Evolutionary conservation across 2,888 invertebrate genomes (phyloP), one percentile per base, ranked within the genome.

Genomic region (Clistopyga incitator): DNA sequence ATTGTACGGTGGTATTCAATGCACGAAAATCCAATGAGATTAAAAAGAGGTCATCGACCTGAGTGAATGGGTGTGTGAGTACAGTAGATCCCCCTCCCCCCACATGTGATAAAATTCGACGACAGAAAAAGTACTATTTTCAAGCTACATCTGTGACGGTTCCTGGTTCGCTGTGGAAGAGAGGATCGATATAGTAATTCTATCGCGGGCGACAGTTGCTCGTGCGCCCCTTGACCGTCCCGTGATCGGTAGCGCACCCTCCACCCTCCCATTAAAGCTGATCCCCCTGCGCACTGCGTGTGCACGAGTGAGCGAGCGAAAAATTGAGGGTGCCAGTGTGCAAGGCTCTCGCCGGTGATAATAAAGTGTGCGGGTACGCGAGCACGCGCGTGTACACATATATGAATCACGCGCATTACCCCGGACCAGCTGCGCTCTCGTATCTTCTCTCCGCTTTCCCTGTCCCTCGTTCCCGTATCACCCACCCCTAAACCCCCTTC

Each of bases 401-500:
- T 64, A 75, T 64, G 61, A 75, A 64, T 64, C 64, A 75, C 75
- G 64, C 50, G 75, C 23, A 45, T 64, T 64, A 64, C 42, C 64
- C 38, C 78, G 82, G 82, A 85, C 84, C 86, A 86, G 86, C 86
- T 86, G 86, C 85, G 81, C 78, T 70, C 52, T 83, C 85, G 68
- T 82, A 85, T 86, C 85, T 82, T 82, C 59, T 74, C 77, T 72
- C 74, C 67, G 18, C 47, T 61, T 71, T 77, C 68, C 64, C 77
- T 56, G 6, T 59, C 81, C 20, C 65, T 10, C 68, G 50, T 50
- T 45, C 65, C 79, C 84, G 68, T 80, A 77, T 81, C 78, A 68
- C 61, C 79, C 84, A 81, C 78, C 83, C 76, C 56, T 54, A 23
- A 68, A 81, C 81, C 74, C 77, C 81, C 68, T 77, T 81, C 77